Conservation (phyloP, 2,113 vertebrate genomes). For the Myrmophylax atrothorax region DNA sequence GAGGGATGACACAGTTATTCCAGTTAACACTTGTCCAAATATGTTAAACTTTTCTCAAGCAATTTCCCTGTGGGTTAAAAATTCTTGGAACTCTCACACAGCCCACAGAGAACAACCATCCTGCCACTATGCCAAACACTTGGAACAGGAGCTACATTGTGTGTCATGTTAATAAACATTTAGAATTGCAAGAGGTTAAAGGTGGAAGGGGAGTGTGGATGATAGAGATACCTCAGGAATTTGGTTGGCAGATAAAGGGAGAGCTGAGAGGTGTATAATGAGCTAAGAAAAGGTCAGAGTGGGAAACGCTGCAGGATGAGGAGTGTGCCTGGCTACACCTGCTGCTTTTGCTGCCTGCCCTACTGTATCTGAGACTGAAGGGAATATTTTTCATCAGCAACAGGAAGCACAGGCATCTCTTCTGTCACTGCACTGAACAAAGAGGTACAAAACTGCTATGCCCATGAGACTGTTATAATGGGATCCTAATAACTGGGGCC, state of each 20-base stretch:
- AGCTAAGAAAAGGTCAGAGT: neutral
- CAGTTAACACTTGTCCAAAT: neutral
- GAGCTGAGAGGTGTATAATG: neutral
- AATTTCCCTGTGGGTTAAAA: neutral
- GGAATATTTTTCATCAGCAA: neutral
- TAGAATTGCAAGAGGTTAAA: constrained; percentile 35
- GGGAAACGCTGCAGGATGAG: neutral
- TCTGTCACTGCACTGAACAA: neutral
- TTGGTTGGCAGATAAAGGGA: neutral
- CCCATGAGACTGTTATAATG: neutral
- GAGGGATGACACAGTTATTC: neutral
- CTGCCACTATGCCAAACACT: neutral
- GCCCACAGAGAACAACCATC: neutral
- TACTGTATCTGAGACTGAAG: neutral
- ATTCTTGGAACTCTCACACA: neutral
- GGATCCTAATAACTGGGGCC: neutral
- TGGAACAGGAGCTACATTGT: neutral
- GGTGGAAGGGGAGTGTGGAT: neutral
- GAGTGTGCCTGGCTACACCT: neutral
- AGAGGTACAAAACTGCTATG: neutral
- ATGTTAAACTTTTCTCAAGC: neutral
- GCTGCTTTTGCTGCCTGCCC: neutral
- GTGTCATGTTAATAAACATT: neutral
- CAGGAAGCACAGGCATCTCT: neutral
- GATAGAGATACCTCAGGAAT: neutral